Conservation (phyloP, 2,888 invertebrate species). For the Callimorpha dominula region DNA sequence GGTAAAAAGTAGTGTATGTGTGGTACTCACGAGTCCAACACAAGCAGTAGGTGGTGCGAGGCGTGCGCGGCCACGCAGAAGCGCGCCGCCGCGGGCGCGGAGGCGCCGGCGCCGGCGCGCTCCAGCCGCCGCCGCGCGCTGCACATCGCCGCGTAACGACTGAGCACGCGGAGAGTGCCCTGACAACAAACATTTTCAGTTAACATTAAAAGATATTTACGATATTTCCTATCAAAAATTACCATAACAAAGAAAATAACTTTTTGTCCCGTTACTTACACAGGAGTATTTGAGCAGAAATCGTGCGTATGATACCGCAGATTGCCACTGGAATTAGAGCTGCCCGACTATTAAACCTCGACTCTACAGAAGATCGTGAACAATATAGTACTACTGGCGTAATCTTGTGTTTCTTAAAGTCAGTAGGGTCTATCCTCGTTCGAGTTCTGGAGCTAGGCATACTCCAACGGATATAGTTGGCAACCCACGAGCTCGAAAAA, state of each 20-base stretch:
- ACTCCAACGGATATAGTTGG: not conserved
- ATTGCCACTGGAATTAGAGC: not conserved
- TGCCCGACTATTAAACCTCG: not conserved
- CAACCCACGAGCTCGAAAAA: not conserved
- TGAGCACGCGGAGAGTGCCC: conserved; percentile 74
- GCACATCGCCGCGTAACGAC: conserved; percentile 72
- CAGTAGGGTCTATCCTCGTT: not conserved
- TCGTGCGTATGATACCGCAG: not conserved
- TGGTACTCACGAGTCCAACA: conserved; percentile 79
- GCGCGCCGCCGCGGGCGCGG: conserved; percentile 58
- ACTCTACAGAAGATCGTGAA: not conserved
- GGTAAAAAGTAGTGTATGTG: not conserved
- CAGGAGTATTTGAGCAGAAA: no score
- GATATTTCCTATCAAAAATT: no score
- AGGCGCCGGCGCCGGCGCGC: conserved; percentile 62
- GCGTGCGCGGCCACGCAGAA: conserved; percentile 67
- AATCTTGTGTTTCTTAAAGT: not conserved
- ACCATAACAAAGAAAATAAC: no score
- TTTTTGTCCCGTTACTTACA: no score
- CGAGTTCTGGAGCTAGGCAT: no score
- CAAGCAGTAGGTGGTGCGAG: conserved; percentile 74
- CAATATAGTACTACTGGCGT: not conserved
- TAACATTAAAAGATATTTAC: no score
- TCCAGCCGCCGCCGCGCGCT: conserved; percentile 68
- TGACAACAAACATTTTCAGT: conserved; percentile 35